phyloP scores from a whole-genome alignment of 2,888 invertebrate species.

The Carpatolechia fugitivella region DNA sequence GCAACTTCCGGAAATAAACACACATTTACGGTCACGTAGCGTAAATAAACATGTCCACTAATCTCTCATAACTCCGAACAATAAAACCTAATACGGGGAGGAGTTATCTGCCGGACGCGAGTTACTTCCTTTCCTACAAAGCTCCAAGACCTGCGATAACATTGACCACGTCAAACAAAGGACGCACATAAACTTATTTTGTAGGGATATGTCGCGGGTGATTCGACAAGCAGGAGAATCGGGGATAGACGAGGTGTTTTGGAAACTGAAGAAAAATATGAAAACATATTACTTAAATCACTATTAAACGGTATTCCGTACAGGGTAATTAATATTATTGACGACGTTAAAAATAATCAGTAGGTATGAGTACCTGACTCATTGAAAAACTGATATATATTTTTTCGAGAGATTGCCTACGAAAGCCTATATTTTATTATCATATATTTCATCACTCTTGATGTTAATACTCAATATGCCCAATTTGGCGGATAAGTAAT shows the following conservation, averaged over 20 bases:
- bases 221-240: neutral
- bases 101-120: conserved; percentile 56
- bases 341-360: too few species aligned
- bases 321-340: too few species aligned
- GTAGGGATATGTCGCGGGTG: conserved; percentile 34
- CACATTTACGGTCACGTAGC: conserved; percentile 60
- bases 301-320: too few species aligned
- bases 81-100: conserved; percentile 56
- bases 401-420: too few species aligned
- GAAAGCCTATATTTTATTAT: too few species aligned
- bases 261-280: too few species aligned
- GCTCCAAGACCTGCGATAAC: conserved; percentile 56
- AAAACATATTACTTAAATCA: too few species aligned
- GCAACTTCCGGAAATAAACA: conserved; percentile 38
- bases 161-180: conserved; percentile 67
- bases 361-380: too few species aligned
- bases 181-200: conserved; percentile 67
- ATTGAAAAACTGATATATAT: too few species aligned
- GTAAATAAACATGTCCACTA: conserved; percentile 66
- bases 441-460: too few species aligned
- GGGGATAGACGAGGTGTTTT: neutral
- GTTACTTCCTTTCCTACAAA: conserved; percentile 52
- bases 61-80: conserved; percentile 65
- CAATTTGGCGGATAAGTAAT: too few species aligned
- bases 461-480: too few species aligned